Percentiles rank a stretch among this genome's conserved stretches.
phyloP scores from a whole-genome alignment of 2,113 vertebrate genomes.

The Pedionomus torquatus region DNA sequence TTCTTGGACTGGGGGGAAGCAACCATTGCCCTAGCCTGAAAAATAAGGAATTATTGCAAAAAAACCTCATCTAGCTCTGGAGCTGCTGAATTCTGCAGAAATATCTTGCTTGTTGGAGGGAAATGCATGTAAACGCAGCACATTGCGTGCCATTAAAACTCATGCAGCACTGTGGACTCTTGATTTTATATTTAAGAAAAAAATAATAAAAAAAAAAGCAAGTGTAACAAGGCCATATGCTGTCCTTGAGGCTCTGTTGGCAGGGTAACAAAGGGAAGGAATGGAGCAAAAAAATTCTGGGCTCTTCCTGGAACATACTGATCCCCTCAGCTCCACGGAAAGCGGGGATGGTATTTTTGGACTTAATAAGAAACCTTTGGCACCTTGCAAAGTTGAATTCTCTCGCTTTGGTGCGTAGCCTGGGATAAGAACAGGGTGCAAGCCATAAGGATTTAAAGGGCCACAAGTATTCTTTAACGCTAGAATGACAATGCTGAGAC shows the following conservation, averaged over 20 bases:
- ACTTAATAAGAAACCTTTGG: slow-evolving; percentile 25
- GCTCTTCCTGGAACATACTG: slow-evolving; percentile 54
- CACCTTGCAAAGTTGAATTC: neutral
- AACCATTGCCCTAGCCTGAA: neutral
- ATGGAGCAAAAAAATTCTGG: slow-evolving; percentile 21
- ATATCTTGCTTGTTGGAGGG: neutral
- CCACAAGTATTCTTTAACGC: neutral
- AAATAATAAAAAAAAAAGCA: neutral
- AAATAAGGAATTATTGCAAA: neutral
- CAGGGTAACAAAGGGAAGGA: slow-evolving; percentile 37
- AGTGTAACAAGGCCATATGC: slow-evolving; percentile 52
- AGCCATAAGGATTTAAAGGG: neutral
- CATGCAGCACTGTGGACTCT: neutral
- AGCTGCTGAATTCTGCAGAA: slow-evolving; percentile 1
- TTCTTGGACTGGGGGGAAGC: neutral
- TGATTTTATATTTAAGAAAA: too few species aligned
- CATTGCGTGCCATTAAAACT: neutral
- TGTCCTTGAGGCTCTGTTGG: slow-evolving; percentile 44
- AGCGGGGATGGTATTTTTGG: slow-evolving; percentile 33
- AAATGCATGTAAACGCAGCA: neutral
- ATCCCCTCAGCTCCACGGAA: slow-evolving; percentile 8
- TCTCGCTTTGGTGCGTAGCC: neutral
- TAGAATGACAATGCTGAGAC: neutral
- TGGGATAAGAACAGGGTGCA: neutral
- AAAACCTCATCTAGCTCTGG: neutral